Percentiles rank a stretch among this genome's conserved stretches.
Evolutionary conservation across 2,797 vertebrate species (phyloP).

Genomic region (Centroberyx gerrardi): DNA sequence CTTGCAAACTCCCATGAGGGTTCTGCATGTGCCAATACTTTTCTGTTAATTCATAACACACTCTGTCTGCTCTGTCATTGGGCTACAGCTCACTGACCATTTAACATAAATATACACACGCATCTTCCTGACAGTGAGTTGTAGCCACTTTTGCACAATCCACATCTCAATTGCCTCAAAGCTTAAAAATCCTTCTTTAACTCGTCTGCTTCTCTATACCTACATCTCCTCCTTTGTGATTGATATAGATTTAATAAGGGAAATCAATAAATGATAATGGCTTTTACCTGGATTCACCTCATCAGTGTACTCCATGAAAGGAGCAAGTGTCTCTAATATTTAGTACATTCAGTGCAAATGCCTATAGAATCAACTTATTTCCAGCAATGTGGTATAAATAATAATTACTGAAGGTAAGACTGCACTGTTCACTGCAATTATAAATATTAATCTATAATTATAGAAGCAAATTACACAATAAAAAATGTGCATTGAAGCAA

Average conservation of each 20-base stretch:
- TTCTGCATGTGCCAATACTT: no score
- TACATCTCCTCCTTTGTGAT: neutral
- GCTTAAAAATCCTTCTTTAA: no score
- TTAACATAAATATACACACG: neutral
- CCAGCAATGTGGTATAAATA: conserved; percentile 50
- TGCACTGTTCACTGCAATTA: conserved; percentile 27
- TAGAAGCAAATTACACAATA: conserved; percentile 20
- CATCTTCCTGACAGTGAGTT: conserved; percentile 23
- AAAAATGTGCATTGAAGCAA: conserved; percentile 4
- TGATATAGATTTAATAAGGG: conserved; percentile 20
- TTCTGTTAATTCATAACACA: no score
- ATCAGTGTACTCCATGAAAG: no score
- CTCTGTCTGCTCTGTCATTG: no score
- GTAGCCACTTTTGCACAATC: conserved; percentile 24
- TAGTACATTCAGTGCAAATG: neutral
- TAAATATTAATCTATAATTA: conserved; percentile 50
- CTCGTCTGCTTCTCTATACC: conserved; percentile 14
- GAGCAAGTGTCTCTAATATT: no score
- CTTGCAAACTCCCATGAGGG: no score
- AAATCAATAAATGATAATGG: neutral
- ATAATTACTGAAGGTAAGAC: conserved; percentile 33
- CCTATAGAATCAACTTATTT: conserved; percentile 24
- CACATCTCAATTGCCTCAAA: neutral
- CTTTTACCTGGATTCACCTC: no score
- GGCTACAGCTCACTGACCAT: no score